These are phyloP conservation scores for human DNA, from an alignment of 2,113 vertebrate species.

Conservation along the genomic window DNA sequence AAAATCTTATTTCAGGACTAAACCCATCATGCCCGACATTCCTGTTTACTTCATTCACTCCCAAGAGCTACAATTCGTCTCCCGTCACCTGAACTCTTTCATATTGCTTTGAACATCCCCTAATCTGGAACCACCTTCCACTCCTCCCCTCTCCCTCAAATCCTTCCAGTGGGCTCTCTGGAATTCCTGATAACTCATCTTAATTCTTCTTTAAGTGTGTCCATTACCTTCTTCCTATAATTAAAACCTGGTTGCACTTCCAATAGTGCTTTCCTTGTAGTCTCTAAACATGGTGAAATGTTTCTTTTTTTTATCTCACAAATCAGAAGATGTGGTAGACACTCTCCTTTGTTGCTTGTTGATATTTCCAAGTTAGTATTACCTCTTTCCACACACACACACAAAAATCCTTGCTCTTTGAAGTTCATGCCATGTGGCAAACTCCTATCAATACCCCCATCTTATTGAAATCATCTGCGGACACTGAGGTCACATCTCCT, in stretches of 20 bases:
- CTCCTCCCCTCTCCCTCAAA: neutral
- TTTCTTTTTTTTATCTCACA: neutral
- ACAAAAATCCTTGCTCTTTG: neutral
- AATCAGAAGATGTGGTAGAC: neutral
- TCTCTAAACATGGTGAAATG: neutral
- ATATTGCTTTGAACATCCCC: neutral
- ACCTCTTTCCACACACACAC: neutral
- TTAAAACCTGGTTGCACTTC: neutral
- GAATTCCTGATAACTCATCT: conserved; percentile 48
- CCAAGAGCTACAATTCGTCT: neutral
- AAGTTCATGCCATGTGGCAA: neutral
- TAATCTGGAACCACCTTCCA: conserved; percentile 38
- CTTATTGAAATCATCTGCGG: neutral
- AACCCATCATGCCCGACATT: conserved; percentile 63
- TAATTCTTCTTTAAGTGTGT: conserved; percentile 28
- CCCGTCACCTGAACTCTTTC: conserved; percentile 39
- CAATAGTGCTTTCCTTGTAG: neutral
- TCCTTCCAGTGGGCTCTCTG: neutral
- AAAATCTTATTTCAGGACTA: conserved; percentile 45
- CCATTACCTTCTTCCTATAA: neutral
- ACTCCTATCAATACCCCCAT: neutral
- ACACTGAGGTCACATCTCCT: neutral
- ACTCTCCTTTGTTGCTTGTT: neutral
- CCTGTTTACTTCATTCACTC: conserved; percentile 45
- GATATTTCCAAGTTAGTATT: neutral